Percentiles rank a stretch among this genome's conserved stretches.
Evolutionary conservation across 2,888 invertebrate genomes (phyloP).

Genomic region (Rhamnusium bicolor): DNA sequence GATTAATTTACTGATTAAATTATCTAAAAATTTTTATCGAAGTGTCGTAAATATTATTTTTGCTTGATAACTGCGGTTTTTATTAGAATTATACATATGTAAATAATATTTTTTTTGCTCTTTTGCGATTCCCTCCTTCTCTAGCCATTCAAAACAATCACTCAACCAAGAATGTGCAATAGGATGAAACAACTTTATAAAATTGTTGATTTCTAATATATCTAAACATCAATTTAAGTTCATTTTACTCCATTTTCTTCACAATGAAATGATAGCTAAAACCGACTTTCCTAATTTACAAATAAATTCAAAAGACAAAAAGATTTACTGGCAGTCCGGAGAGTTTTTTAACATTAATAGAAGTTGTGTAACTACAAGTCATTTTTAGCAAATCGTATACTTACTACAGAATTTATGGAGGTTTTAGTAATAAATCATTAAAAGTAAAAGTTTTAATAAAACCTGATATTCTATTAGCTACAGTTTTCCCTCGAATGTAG

Average conservation of each 20-base stretch:
- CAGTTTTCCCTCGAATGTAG: background rate
- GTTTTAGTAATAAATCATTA: conserved; percentile 15
- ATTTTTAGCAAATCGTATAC: background rate
- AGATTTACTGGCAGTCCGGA: background rate
- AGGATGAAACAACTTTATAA: background rate
- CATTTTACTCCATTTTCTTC: background rate
- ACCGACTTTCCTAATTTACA: conserved; percentile 6
- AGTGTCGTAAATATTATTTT: too few species aligned
- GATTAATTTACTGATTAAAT: too few species aligned
- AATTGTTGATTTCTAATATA: background rate
- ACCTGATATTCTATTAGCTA: conserved; percentile 11
- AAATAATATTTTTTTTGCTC: too few species aligned
- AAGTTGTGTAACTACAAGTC: conserved; percentile 8
- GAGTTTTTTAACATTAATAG: conserved; percentile 1
- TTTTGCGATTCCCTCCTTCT: too few species aligned
- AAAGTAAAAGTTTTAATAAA: conserved; percentile 20
- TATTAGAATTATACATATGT: too few species aligned
- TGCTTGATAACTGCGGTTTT: too few species aligned
- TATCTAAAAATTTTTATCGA: too few species aligned
- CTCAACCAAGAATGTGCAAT: background rate
- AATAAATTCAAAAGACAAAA: conserved; percentile 8
- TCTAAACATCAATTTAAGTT: background rate
- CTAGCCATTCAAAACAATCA: background rate
- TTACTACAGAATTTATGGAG: conserved; percentile 10
- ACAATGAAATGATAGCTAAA: too few species aligned